Evolutionary conservation across 1,140 invertebrate genomes (phyloP), one percentile per base, ranked within the genome.

Genomic region (Eriosoma lanigerum): DNA sequence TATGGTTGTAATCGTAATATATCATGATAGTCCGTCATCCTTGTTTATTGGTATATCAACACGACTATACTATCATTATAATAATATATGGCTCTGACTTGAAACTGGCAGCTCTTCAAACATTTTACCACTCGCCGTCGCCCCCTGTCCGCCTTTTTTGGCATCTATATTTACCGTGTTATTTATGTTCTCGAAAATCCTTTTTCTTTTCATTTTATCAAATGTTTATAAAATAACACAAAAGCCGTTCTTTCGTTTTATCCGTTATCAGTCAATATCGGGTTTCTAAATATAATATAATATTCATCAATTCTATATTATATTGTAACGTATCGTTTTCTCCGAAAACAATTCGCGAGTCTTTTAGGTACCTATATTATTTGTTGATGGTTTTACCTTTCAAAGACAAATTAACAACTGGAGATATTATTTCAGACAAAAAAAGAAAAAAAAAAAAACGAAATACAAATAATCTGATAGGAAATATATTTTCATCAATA

Each of bases 111-210:
- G 66, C 21, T 32, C 46, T 70, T 70, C 66, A 70, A 70, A 70
- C 50, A 70, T 70, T 70, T 70, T 26, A 70, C 66, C 66, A 70
- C 66, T n/a, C 21, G 8, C 8, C 24, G 15, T 68, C 64, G 24
- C 48, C 24, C 46, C n/a, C 46, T 68, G 46, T 70, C 66, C 66
- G 66, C 66, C 66, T 70, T 26, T 70, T 70, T 70, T 70, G 66
- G 66, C 66, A 48, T 70, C 66, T 48, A 48, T 70, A 48, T 70
- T 70, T 46, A 48, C 13, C 44, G 44, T 26, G 46, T 70, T 50
- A 70, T 70, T 70, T 70, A 70, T 70, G 66, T 70, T 70, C 44
- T 48, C 24, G 15, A 29, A 70, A 50, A 10, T 50, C 24, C 29
- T 8, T 70, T 70, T 38, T 50, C 24, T 50, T 29, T n/a, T 13